Conservation (phyloP, 2,113 vertebrate genomes). For the Xiphophorus couchianus region DNA sequence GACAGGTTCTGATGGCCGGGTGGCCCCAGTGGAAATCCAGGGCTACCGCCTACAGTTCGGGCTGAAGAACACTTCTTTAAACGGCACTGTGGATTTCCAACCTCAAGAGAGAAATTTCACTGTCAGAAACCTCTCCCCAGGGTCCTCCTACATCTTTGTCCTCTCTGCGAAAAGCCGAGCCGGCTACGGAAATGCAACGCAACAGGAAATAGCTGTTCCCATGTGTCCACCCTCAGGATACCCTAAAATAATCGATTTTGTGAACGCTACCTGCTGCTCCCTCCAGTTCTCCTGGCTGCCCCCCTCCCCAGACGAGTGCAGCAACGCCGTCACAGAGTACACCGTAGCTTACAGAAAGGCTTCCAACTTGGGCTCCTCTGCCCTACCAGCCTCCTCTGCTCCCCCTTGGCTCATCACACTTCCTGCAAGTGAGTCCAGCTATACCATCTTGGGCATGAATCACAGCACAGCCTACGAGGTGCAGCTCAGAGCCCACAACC, state of each 20-base stretch:
- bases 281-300: constrained; percentile 91
- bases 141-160: constrained; percentile 89
- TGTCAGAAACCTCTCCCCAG: constrained; percentile 82
- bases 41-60: constrained; percentile 93
- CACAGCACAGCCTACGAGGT: constrained; percentile 92
- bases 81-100: constrained; percentile 83
- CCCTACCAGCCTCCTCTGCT: constrained; percentile 30
- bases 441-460: constrained; percentile 89
- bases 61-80: constrained; percentile 80
- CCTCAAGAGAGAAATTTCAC: constrained; percentile 82
- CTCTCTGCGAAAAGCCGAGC: constrained; percentile 87
- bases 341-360: constrained; percentile 87
- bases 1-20: constrained; percentile 46
- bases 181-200: constrained; percentile 85
- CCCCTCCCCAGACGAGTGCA: constrained; percentile 84
- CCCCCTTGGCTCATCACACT: constrained; percentile 83
- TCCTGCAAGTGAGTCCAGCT: constrained; percentile 83
- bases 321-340: constrained; percentile 86
- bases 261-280: constrained; percentile 87
- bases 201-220: constrained; percentile 84
- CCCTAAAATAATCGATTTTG: constrained; percentile 86
- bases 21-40: constrained; percentile 77
- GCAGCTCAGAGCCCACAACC: constrained; percentile 92
- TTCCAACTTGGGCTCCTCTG: constrained; percentile 29
- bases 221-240: constrained; percentile 86